These are phyloP conservation scores for Drosophila paulistorum DNA, from an alignment of 1,140 invertebrate genomes.

Conservation along the genomic window DNA sequence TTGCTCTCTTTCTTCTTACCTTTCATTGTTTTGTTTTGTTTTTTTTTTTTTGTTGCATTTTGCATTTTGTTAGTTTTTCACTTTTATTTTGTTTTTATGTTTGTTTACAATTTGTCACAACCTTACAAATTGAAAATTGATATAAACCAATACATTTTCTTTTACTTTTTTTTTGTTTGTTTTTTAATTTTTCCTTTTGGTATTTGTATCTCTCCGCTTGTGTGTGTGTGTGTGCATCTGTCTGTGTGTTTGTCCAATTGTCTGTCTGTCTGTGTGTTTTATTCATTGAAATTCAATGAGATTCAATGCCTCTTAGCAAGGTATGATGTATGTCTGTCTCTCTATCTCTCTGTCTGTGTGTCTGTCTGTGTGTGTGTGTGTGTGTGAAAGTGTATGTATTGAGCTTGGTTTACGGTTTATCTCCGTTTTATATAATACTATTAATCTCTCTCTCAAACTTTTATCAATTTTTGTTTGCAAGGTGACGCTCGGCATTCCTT, in stretches of 20 bases:
- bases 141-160: conserved; percentile 72
- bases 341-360: conserved; percentile 32
- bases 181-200: no score
- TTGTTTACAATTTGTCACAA: conserved; percentile 83
- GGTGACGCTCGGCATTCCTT: conserved; percentile 19
- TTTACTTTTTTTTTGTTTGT: conserved; percentile 29
- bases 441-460: background rate
- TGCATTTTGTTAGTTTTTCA: no score
- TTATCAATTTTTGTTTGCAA: conserved; percentile 25
- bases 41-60: conserved; percentile 17
- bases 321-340: conserved; percentile 17
- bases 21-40: conserved; percentile 39
- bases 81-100: conserved; percentile 50
- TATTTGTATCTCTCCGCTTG: background rate
- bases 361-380: conserved; percentile 44
- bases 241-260: conserved; percentile 17
- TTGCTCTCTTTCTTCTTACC: background rate
- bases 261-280: conserved; percentile 38
- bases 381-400: conserved; percentile 57
- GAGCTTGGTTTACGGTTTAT: conserved; percentile 18
- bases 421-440: conserved; percentile 2
- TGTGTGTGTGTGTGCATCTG: conserved; percentile 1
- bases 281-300: conserved; percentile 10
- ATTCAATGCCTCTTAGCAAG: background rate
- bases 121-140: conserved; percentile 83